phyloP scores from a whole-genome alignment of 2,113 vertebrate genomes.

The Pseudolaguvia tuberculata region DNA sequence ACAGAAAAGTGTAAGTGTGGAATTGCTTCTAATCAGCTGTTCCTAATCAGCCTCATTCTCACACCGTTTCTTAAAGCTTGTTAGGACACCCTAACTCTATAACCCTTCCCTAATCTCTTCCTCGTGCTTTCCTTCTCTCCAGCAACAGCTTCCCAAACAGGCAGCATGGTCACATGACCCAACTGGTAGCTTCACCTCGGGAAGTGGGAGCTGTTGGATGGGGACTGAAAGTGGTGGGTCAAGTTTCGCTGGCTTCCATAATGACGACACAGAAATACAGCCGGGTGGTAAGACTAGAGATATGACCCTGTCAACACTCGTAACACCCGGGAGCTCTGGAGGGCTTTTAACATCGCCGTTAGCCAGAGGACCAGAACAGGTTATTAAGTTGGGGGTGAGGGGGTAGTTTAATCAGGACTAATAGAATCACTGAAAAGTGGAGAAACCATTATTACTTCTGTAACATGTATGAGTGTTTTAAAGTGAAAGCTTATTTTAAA shows the following conservation, averaged over 20 bases:
- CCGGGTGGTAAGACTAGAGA: slow-evolving; percentile 52
- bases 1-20: slow-evolving; percentile 27
- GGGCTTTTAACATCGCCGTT: slow-evolving; percentile 19
- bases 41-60: not conserved
- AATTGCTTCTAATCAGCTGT: not conserved
- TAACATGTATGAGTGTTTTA: not conserved
- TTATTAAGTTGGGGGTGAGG: no score
- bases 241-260: slow-evolving; percentile 53
- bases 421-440: not conserved
- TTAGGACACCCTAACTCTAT: slow-evolving; percentile 2
- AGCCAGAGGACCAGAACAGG: not conserved
- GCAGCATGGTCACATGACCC: slow-evolving; percentile 22
- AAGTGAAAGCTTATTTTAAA: not conserved
- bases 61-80: not conserved
- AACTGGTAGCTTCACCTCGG: slow-evolving; percentile 46
- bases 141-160: slow-evolving; percentile 22
- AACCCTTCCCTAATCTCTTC: slow-evolving; percentile 13
- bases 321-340: slow-evolving; percentile 51
- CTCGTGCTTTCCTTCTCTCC: slow-evolving; percentile 11
- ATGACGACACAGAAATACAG: slow-evolving; percentile 63
- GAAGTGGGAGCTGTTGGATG: slow-evolving; percentile 59
- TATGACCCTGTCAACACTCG: slow-evolving; percentile 62
- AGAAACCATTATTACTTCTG: not conserved
- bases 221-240: slow-evolving; percentile 49
- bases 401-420: not conserved